Evolutionary conservation across 2,797 vertebrate genomes (phyloP), one percentile per base, ranked within the genome.

Genomic region (Acipenser transmontanus): DNA sequence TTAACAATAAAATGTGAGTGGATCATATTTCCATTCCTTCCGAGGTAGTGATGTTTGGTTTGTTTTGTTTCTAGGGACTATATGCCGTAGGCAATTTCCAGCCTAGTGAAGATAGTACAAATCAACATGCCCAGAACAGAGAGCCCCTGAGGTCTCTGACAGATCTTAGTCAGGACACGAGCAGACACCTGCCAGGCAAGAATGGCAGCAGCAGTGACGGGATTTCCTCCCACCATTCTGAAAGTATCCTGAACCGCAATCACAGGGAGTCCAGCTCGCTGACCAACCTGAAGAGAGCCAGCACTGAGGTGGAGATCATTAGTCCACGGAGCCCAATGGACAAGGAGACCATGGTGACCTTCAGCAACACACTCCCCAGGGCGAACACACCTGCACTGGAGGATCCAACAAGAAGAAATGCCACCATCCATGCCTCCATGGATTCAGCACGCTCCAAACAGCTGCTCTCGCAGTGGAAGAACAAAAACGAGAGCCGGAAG

Each of bases 401-500:
- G 73, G 95, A 98, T 66, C 88, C 91, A 0, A 91, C 91, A 6
- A 84, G 92, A 49, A 90, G 93, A 70, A 95, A 95, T 0, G 92
- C 94, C 66, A 93, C 91, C 47, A 94, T 98, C 75, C 94, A 97
- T 0, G 91, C 93, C 6, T 95, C 97, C 1, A 93, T 98, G 93
- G 97, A 99, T 78, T 94, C 94, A 0, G 93, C 93, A 20, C 90
- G 95, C 12, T 98, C 97, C 48, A 98, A 97, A 74, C 96, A 98
- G 80, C 91, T 99, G 66, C 88, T 99, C 50, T 95, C 95, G 11
- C 97, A 99, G 72, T 99, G 97, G 97, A 98, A 98, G 82, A 97
- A 86, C 73, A 98, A 96, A 83, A 96, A 94, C 11, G 94, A 91
- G 76, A 92, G 80, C 74, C 89, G 95, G 10, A 97, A 97, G 78